Conservation (phyloP, 1,140 invertebrate genomes). For the Rhagoletis zephyria region DNA sequence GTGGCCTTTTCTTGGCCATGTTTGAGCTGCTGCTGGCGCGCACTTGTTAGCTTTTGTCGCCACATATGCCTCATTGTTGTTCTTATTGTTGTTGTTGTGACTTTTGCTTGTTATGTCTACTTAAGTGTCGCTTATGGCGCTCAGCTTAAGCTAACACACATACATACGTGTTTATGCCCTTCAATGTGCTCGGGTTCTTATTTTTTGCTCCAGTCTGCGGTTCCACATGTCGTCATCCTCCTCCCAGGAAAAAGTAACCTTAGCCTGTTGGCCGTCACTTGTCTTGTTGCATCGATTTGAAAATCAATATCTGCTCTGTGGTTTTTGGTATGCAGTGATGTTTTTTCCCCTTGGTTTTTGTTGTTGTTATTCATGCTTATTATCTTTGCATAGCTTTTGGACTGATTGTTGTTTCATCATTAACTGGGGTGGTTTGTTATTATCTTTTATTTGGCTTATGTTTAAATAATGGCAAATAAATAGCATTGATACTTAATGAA, state of each 20-base stretch:
- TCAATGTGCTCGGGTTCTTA: neutral
- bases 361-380: neutral
- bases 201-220: slow-evolving; percentile 46
- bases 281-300: slow-evolving; percentile 50
- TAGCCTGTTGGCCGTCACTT: slow-evolving; percentile 48
- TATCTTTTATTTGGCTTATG: slow-evolving; percentile 1
- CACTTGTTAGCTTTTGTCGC: slow-evolving; percentile 48
- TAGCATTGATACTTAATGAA: slow-evolving; percentile 32
- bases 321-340: neutral
- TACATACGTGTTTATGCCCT: neutral
- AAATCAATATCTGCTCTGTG: slow-evolving; percentile 47
- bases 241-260: slow-evolving; percentile 49
- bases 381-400: neutral
- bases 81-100: neutral
- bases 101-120: slow-evolving; percentile 9
- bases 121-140: slow-evolving; percentile 40
- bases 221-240: slow-evolving; percentile 45
- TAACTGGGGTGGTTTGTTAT: neutral
- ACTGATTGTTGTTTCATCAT: neutral
- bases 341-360: neutral
- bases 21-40: slow-evolving; percentile 27
- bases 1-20: slow-evolving; percentile 32
- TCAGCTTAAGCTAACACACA: slow-evolving; percentile 4
- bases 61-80: slow-evolving; percentile 30
- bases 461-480: neutral